These are phyloP conservation scores for Nannoperca obscura DNA, from an alignment of 2,797 vertebrate species.

Conservation along the genomic window DNA sequence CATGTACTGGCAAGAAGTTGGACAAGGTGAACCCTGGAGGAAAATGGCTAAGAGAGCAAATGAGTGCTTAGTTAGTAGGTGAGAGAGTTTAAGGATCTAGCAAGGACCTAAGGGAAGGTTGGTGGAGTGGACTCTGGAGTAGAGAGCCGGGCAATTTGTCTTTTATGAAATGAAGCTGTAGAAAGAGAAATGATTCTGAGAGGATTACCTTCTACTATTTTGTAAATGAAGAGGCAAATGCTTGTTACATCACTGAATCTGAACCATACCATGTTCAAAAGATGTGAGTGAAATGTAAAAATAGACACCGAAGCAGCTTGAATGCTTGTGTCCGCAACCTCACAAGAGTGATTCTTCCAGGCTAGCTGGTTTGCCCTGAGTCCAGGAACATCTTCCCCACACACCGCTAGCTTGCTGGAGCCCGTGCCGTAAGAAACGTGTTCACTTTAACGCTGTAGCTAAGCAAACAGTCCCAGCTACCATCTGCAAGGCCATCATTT, in stretches of 20 bases:
- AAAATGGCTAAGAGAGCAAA: conserved; percentile 52
- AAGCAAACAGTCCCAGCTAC: conserved; percentile 16
- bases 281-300: conserved; percentile 37
- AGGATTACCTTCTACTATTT: background rate
- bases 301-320: conserved; percentile 1
- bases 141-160: background rate
- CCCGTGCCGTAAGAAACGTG: background rate
- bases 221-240: conserved; percentile 3
- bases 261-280: conserved; percentile 3
- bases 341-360: background rate
- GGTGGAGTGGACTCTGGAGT: background rate
- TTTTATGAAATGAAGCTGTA: conserved; percentile 1
- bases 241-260: conserved; percentile 4
- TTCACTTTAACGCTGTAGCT: background rate
- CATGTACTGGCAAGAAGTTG: conserved; percentile 25
- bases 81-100: conserved; percentile 29
- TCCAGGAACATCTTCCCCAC: conserved; percentile 1
- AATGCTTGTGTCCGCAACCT: background rate
- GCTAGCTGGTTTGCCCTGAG: conserved; percentile 22
- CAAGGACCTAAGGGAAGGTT: conserved; percentile 1
- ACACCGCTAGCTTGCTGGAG: background rate
- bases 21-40: conserved; percentile 48
- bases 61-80: conserved; percentile 31
- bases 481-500: conserved; percentile 49
- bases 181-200: background rate